Evolutionary conservation across 1,140 invertebrate genomes (phyloP).

Genomic region (Apocrypta bakeri): DNA sequence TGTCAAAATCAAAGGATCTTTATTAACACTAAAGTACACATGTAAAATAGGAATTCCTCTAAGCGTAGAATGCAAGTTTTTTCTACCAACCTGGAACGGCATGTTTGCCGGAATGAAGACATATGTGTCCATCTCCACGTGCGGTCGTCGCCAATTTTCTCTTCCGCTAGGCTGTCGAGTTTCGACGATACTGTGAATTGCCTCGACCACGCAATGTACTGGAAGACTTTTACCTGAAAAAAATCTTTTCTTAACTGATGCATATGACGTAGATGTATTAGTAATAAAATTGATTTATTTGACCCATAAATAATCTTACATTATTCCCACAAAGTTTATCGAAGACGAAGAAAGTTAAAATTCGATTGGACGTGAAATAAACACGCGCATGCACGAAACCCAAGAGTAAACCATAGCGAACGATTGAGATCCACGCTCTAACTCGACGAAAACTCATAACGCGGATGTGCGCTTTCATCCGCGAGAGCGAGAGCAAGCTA

Average conservation of each 20-base stretch:
- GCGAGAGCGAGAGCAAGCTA: neutral
- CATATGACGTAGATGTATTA: too few species aligned
- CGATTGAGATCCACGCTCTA: constrained; percentile 37
- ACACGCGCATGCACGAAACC: neutral
- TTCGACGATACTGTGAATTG: constrained; percentile 82
- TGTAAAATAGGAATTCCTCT: neutral
- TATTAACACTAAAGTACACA: too few species aligned
- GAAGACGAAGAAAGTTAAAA: too few species aligned
- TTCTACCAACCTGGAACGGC: constrained; percentile 81
- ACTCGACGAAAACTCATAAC: constrained; percentile 42
- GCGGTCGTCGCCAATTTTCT: constrained; percentile 78
- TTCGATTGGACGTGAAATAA: too few species aligned
- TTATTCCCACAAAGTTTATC: too few species aligned
- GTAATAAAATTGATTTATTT: too few species aligned
- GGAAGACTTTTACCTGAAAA: constrained; percentile 91
- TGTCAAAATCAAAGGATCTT: too few species aligned
- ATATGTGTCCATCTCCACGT: constrained; percentile 92
- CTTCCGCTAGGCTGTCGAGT: constrained; percentile 63
- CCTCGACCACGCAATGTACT: constrained; percentile 93
- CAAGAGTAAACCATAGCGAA: neutral
- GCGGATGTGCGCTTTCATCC: constrained; percentile 27
- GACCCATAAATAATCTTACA: too few species aligned
- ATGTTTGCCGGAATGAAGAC: constrained; percentile 94
- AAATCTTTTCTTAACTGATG: constrained; percentile 36
- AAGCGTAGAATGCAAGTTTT: neutral